phyloP scores from a whole-genome alignment of 2,888 invertebrate species.

The Hydraecia micacea region DNA sequence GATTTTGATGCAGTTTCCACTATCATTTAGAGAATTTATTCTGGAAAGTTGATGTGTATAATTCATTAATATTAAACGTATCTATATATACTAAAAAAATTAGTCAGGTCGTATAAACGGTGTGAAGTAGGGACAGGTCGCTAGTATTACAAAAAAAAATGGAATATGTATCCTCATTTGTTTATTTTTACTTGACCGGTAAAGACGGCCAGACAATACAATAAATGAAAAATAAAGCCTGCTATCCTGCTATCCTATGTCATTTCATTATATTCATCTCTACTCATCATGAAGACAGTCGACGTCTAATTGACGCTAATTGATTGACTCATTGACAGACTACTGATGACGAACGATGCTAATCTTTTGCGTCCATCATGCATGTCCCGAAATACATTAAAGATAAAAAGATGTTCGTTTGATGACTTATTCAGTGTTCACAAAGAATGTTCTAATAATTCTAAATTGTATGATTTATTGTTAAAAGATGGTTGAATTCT shows the following conservation, averaged over 20 bases:
- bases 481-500: background rate
- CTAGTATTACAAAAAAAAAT: too few species aligned
- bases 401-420: conserved; percentile 17
- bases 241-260: background rate
- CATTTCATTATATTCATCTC: conserved; percentile 7
- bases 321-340: conserved; percentile 37
- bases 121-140: too few species aligned
- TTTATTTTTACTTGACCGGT: background rate
- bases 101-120: too few species aligned
- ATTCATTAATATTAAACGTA: too few species aligned
- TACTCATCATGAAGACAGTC: conserved; percentile 18
- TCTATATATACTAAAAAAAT: too few species aligned
- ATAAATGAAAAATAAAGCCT: background rate
- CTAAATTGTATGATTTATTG: background rate
- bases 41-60: too few species aligned
- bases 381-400: conserved; percentile 3
- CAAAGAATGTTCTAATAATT: background rate
- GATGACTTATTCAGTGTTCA: background rate
- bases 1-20: too few species aligned
- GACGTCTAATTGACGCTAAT: conserved; percentile 44
- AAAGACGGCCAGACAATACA: background rate
- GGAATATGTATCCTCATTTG: too few species aligned
- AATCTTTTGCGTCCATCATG: conserved; percentile 25
- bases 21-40: too few species aligned
- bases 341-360: conserved; percentile 29